phyloP scores from a whole-genome alignment of 2,797 vertebrate genomes.

The Lindbergichthys nudifrons region DNA sequence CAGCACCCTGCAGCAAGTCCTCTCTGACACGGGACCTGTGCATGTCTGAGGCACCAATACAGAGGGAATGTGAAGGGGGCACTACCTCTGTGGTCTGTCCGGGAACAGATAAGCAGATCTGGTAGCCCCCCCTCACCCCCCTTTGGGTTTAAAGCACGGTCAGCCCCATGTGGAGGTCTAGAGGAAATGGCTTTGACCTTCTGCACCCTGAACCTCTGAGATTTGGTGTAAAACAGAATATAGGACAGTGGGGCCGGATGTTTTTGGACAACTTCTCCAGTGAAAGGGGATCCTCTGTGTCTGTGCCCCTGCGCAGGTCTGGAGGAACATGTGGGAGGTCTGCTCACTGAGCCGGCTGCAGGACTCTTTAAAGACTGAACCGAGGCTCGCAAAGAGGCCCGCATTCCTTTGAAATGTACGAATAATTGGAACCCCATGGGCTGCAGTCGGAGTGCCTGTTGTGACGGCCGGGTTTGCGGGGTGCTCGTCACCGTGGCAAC shows the following conservation, averaged over 20 bases:
- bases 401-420: conserved; percentile 83
- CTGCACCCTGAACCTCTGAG: conserved; percentile 63
- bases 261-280: conserved; percentile 66
- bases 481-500: conserved; percentile 64
- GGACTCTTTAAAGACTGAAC: conserved; percentile 74
- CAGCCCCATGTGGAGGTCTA: conserved; percentile 66
- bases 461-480: conserved; percentile 77
- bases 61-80: not conserved
- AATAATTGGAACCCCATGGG: conserved; percentile 85
- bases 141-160: conserved; percentile 54
- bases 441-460: conserved; percentile 79
- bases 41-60: conserved; percentile 32
- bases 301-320: conserved; percentile 57
- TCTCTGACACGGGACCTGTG: conserved; percentile 39
- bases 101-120: conserved; percentile 45
- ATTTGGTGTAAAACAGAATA: conserved; percentile 70
- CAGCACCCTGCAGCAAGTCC: conserved; percentile 46
- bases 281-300: conserved; percentile 61
- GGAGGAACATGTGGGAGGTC: conserved; percentile 78
- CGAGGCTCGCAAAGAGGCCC: conserved; percentile 75
- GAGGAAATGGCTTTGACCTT: conserved; percentile 79
- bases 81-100: conserved; percentile 39
- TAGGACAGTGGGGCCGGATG: conserved; percentile 76
- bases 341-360: conserved; percentile 64
- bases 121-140: conserved; percentile 26